phyloP scores from a whole-genome alignment of 2,113 vertebrate species.

The Albula glossodonta region DNA sequence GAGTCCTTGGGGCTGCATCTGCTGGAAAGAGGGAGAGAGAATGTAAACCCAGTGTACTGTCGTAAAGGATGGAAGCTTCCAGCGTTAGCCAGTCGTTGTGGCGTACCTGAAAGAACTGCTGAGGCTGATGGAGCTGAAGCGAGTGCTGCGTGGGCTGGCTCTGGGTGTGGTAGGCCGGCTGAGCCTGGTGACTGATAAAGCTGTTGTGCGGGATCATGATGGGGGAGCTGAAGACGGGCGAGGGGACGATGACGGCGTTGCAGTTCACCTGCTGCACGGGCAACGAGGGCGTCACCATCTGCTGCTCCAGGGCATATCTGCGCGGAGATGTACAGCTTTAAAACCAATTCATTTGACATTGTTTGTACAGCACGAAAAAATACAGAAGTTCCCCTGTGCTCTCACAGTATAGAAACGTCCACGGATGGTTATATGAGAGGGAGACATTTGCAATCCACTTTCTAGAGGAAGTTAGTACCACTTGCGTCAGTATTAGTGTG shows the following conservation, averaged over 20 bases:
- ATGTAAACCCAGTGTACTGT: not conserved
- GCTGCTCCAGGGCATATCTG: conserved; percentile 78
- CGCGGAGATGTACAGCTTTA: not conserved
- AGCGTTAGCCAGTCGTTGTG: not conserved
- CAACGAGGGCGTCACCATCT: conserved; percentile 60
- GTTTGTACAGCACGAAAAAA: too few relatives aligned
- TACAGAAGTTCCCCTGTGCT: too few relatives aligned
- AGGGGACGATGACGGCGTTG: conserved; percentile 61
- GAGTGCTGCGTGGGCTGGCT: conserved; percentile 62
- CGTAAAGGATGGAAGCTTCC: conserved; percentile 2
- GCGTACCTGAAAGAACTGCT: conserved; percentile 77
- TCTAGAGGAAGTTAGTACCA: too few relatives aligned
- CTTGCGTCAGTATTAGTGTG: too few relatives aligned
- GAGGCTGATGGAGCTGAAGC: conserved; percentile 68
- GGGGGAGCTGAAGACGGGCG: conserved; percentile 67
- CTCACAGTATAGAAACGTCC: too few relatives aligned
- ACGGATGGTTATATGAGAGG: too few relatives aligned
- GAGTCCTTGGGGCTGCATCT: conserved; percentile 75
- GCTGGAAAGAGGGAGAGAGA: conserved; percentile 28
- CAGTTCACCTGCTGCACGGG: conserved; percentile 70
- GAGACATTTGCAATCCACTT: too few relatives aligned
- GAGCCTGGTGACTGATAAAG: conserved; percentile 66
- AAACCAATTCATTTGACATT: too few relatives aligned
- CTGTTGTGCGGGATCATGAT: conserved; percentile 71
- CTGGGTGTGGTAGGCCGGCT: conserved; percentile 63